Conservation (phyloP, 2,888 invertebrate species). For the Gibbula magus region DNA sequence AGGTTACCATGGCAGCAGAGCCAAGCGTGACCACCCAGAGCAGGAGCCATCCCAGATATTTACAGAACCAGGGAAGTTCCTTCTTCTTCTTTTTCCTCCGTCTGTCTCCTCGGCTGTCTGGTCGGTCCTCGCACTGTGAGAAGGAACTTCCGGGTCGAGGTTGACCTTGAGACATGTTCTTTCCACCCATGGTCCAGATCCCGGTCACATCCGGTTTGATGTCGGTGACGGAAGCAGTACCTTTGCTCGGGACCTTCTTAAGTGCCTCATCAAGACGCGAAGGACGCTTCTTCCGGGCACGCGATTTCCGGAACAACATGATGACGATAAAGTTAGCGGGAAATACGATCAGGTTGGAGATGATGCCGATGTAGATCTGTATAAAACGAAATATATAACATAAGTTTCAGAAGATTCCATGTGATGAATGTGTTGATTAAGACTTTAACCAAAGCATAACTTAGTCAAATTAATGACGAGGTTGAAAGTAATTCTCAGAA, state of each 20-base stretch:
- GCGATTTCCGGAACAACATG: conserved; percentile 75
- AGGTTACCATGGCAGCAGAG: conserved; percentile 75
- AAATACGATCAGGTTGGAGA: conserved; percentile 75
- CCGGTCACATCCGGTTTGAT: conserved; percentile 42
- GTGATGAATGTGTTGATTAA: no score
- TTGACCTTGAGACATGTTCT: neutral
- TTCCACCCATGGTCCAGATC: neutral
- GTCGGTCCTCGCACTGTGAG: neutral
- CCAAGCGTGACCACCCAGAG: conserved; percentile 71
- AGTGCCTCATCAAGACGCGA: conserved; percentile 70
- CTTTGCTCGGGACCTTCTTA: conserved; percentile 37
- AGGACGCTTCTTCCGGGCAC: conserved; percentile 69
- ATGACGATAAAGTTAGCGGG: conserved; percentile 76
- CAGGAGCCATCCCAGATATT: conserved; percentile 76
- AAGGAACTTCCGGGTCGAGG: conserved; percentile 19
- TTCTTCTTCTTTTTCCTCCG: conserved; percentile 65
- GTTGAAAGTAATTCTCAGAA: no score
- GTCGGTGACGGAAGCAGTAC: conserved; percentile 37
- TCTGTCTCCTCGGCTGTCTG: neutral
- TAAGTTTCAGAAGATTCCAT: no score
- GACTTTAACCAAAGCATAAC: no score
- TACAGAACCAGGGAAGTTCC: conserved; percentile 72
- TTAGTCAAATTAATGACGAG: no score
- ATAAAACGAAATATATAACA: neutral
- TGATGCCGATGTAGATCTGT: conserved; percentile 76